Base-by-base conservation (phyloP, 2,113 vertebrate species). In the Polypterus bichir region DNA sequence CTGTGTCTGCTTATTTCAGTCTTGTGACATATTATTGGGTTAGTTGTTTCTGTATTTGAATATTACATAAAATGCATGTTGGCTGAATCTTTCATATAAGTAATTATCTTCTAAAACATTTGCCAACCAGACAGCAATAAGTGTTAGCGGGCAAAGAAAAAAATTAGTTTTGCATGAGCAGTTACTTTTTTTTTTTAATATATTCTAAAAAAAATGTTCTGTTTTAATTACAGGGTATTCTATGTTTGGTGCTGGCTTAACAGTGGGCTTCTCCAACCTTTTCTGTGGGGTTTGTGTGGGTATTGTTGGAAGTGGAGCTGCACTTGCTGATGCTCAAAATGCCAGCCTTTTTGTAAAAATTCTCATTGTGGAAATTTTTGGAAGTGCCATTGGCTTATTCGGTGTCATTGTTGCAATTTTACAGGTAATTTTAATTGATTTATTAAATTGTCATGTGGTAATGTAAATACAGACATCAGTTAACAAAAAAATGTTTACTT, bases 251-350 rank as follows among this genome's bases (percentile, higher is more conserved):
- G 96, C 96, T 44, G 96, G 96, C 56, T 89, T 99, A 65, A 99
- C 96, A 0, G 96, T 99, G 68, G 96, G 96, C 57, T 90, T 99
- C 51, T 99, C 93, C 66, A 99, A 99, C 77, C 94, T 99, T 64
- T 99, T 98, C 87, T 99, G 94, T 66, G 96, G 96, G 46, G 92
- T 98, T 76, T 99, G 96, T 1, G 96, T 99, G 59, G 96, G 96
- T 67, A 95, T 99, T 0, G 96, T 99, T 75, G 96, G 96, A 75
- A 99, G 96, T 46, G 96, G 96, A 57, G 96, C 96, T 1, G 96
- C 96, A 49, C 65, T 99, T 72, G 96, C 96, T 1, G 96, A 99
- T 48, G 96, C 96, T 10, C 96, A 99, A 81, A 98, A 99, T 3
- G 80, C 88, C 71, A 97, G 89, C 77, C 92, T 99, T 64, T 99